These are phyloP conservation scores for Sebastes goodei DNA, from an alignment of 2,797 vertebrate genomes.

Conservation along the genomic window DNA sequence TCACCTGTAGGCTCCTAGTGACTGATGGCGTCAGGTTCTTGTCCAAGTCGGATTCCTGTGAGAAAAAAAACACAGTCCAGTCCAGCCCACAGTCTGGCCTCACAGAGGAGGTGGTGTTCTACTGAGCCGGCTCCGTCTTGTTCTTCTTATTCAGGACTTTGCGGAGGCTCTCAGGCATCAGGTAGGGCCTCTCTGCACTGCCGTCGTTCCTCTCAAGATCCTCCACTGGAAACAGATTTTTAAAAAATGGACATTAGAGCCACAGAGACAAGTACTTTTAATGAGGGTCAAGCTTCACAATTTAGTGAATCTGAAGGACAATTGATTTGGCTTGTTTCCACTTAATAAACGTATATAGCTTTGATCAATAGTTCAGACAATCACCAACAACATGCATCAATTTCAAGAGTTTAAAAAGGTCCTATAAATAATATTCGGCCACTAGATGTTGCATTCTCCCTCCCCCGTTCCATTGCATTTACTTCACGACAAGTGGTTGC, in stretches of 20 bases:
- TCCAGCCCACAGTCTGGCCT: not conserved
- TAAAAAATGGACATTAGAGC: not conserved
- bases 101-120: not conserved
- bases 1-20: constrained; percentile 21
- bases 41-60: not conserved
- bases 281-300: not conserved
- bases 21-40: not conserved
- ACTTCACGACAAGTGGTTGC: too few relatives aligned
- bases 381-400: constrained; percentile 6
- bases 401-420: not conserved
- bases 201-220: constrained; percentile 94
- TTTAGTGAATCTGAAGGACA: not conserved
- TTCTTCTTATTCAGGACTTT: constrained; percentile 92
- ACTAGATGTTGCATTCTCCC: too few relatives aligned
- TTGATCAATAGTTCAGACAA: constrained; percentile 25
- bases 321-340: not conserved
- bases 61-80: not conserved
- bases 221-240: constrained; percentile 86
- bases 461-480: too few relatives aligned
- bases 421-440: too few relatives aligned
- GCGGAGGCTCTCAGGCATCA: constrained; percentile 90
- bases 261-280: not conserved
- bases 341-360: not conserved
- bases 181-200: constrained; percentile 88
- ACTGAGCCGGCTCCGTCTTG: constrained; percentile 56